A percentile compares a stretch with the other conserved stretches of the same genome.
Conservation (phyloP, 2,113 vertebrate genomes). For the Helogale parvula region DNA sequence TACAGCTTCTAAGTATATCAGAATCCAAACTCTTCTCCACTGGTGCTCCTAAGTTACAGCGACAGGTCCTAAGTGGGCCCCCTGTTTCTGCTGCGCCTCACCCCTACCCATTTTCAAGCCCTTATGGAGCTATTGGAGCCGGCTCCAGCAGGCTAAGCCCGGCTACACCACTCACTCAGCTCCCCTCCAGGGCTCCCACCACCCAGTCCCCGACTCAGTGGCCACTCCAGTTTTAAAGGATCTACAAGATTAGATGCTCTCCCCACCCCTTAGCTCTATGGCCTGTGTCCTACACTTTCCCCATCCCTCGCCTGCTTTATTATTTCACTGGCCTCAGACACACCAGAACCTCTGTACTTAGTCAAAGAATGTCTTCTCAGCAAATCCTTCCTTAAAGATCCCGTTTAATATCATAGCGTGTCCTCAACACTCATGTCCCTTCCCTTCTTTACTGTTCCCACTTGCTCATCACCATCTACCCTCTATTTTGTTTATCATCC, state of each 20-base stretch:
- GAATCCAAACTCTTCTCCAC: neutral
- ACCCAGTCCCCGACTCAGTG: neutral
- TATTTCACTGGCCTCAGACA: neutral
- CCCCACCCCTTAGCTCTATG: neutral
- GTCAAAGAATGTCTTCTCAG: neutral
- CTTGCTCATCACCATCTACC: neutral
- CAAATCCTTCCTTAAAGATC: neutral
- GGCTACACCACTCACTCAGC: too few relatives aligned
- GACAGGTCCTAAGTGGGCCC: neutral
- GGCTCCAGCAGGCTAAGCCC: neutral
- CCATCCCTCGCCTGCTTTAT: rapidly evolving
- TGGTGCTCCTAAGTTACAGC: rapidly evolving
- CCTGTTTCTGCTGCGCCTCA: neutral
- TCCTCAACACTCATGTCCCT: neutral
- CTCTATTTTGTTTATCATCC: too few relatives aligned
- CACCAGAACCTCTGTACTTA: neutral
- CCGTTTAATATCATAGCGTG: rapidly evolving
- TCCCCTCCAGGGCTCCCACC: neutral
- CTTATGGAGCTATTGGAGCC: neutral
- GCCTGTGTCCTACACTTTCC: neutral
- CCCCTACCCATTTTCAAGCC: neutral
- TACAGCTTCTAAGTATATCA: neutral
- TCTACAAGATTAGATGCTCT: neutral
- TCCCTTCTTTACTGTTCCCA: neutral
- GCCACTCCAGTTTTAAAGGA: neutral